Base-by-base conservation (phyloP, 2,113 vertebrate species). In the Scopus umbretta region DNA sequence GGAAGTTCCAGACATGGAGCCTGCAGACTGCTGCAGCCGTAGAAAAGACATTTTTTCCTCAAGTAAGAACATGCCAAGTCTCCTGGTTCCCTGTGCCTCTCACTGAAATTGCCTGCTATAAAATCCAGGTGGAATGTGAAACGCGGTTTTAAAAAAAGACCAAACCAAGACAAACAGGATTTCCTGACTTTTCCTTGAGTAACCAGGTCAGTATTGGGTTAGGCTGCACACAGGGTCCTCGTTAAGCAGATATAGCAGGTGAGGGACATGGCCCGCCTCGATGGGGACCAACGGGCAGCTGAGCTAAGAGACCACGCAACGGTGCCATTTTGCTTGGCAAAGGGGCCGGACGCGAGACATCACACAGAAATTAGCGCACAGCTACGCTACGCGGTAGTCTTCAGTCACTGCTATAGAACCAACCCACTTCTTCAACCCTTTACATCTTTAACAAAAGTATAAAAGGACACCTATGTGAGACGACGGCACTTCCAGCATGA, bases 91-190 rank as follows among this genome's bases (percentile, higher is more conserved):
- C 30, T 23, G 7, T 86, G 86, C 72, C 65, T 91, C 67, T 90
- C 2, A 0, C 66, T 82, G 55, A 94, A 86, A 82, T 49, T 93
- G 82, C 62, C 70, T 91, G 65, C 83, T 96, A 42, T 94, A 94
- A 92, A 95, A 96, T 61, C 74, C 86, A 90, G 59, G 59, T 92
- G 90, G 86, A 96, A 96, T 55, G 73, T 74, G 92, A 94, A 94
- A 88, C 0, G 1, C 19, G 38, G 26, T n/a, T 80, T 11, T 7
- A 16, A 45, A 67, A 67, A 22, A 63, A 70, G 1, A 17, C 17
- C 59, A 84, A 75, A 80, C 50, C 30, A 78, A 89, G 80, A 89
- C 47, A 96, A 88, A 79, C 10, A 42, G 79, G 59, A 82, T 94
- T 92, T 79, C 62, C 76, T 68, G 59, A 62, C 43, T 88, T 90